Evolutionary conservation across 2,113 vertebrate species (phyloP), one percentile per base, ranked within the genome.

Genomic region (Arothron firmamentum): DNA sequence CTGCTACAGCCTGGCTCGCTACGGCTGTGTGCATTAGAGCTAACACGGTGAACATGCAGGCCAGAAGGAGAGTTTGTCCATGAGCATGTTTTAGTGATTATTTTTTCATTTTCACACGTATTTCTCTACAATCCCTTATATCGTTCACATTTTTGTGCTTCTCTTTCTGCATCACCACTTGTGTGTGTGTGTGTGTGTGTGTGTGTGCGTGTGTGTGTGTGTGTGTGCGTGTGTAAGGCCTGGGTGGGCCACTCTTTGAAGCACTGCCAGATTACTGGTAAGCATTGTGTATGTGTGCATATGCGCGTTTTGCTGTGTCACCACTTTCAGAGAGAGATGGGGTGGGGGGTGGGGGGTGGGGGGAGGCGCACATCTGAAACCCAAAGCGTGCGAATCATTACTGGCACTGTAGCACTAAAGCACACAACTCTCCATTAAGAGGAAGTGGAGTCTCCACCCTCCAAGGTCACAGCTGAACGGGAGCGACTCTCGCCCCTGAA

Each of bases 201-300:
- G 42, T 43, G 42, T 43, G 42, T 43, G 42, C 7, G 42, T 45
- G 42, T 45, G 42, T 42, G 41, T 42, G 41, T 42, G 41, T 3
- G 43, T 45, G 45, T 46, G 45, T 46, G 14, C n/a, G 43, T 45
- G 43, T 47, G 45, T 47, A 71, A n/a, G 70, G 52, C 69, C 43
- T 87, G 87, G 87, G 87, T 87, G 87, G 87, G 80, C 85, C 75
- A 67, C 49, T 56, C 51, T 66, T 51, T 79, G 77, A 82, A 87
- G 70, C 59, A 21, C 77, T 85, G 77, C 83, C 87, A 87, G 83
- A 83, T 87, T 85, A 85, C 65, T 75, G 75, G 72, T 74, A 67
- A 75, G 81, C 74, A 53, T 66, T 82, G 77, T 81, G 74, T 79
- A 75, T 78, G 77, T 78, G 78, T 87, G 81, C 34, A 12, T 38